phyloP scores from a whole-genome alignment of 2,888 invertebrate species.

The Xanthostigma xanthostigma region DNA sequence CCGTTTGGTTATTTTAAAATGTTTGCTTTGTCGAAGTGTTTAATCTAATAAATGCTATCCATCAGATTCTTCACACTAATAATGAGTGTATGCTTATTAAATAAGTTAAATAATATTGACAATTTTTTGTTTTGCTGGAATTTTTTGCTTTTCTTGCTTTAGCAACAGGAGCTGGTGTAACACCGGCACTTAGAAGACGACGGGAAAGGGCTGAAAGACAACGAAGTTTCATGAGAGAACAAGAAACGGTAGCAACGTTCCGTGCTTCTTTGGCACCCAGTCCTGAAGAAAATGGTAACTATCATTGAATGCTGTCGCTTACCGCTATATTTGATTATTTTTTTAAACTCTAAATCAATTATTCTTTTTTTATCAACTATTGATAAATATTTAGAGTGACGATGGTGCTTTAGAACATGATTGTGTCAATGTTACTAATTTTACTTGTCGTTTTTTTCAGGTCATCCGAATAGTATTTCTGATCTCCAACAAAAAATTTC shows the following conservation, averaged over 20 bases:
- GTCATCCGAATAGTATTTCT: constrained; percentile 39
- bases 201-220: constrained; percentile 74
- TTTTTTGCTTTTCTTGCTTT: constrained; percentile 17
- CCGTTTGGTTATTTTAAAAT: too few relatives aligned
- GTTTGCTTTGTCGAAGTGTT: background rate
- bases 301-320: background rate
- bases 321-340: too few relatives aligned
- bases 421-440: too few relatives aligned
- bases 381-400: too few relatives aligned
- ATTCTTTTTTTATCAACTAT: too few relatives aligned
- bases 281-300: constrained; percentile 20
- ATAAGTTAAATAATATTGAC: constrained; percentile 6
- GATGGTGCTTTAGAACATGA: too few relatives aligned
- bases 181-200: constrained; percentile 62
- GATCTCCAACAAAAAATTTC: constrained; percentile 42
- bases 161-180: constrained; percentile 54
- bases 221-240: constrained; percentile 66
- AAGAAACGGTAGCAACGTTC: constrained; percentile 44
- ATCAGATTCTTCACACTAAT: background rate
- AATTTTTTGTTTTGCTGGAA: constrained; percentile 1
- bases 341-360: too few relatives aligned
- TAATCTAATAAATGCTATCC: background rate
- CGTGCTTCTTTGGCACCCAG: constrained; percentile 27
- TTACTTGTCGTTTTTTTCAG: constrained; percentile 23
- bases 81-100: constrained; percentile 4